These are phyloP conservation scores for Antheraea pernyi DNA, from an alignment of 1,140 invertebrate species.

Conservation along the genomic window DNA sequence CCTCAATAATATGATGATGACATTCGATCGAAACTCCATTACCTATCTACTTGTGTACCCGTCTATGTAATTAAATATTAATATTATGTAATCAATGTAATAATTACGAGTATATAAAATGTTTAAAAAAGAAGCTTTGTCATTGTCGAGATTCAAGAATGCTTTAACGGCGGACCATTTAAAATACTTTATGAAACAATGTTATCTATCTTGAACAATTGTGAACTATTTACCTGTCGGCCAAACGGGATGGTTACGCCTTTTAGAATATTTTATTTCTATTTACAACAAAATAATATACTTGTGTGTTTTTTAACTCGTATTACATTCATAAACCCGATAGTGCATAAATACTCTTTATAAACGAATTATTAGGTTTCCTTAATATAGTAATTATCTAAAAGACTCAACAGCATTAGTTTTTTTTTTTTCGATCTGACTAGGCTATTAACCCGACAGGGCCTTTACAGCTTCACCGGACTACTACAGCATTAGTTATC, in stretches of 20 bases:
- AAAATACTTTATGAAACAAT: constrained; percentile 16
- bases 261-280: not conserved
- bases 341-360: too few relatives aligned
- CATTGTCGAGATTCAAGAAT: constrained; percentile 5
- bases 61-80: not conserved
- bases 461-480: too few relatives aligned
- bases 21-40: constrained; percentile 10
- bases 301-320: too few relatives aligned
- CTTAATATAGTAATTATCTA: too few relatives aligned
- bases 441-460: too few relatives aligned
- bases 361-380: too few relatives aligned
- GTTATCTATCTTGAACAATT: constrained; percentile 10
- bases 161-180: constrained; percentile 5
- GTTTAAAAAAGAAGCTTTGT: not conserved
- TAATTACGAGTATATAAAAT: not conserved
- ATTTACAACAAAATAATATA: not conserved
- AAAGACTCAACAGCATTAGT: too few relatives aligned
- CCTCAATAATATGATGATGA: constrained; percentile 7
- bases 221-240: not conserved
- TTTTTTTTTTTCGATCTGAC: too few relatives aligned
- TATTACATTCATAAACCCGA: too few relatives aligned
- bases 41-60: not conserved
- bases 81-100: too few relatives aligned
- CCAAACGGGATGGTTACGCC: not conserved
- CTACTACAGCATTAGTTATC: too few relatives aligned